A percentile compares a stretch with the other conserved stretches of the same genome.
Conservation (phyloP, 2,113 vertebrate genomes). For the Burhinus oedicnemus region DNA sequence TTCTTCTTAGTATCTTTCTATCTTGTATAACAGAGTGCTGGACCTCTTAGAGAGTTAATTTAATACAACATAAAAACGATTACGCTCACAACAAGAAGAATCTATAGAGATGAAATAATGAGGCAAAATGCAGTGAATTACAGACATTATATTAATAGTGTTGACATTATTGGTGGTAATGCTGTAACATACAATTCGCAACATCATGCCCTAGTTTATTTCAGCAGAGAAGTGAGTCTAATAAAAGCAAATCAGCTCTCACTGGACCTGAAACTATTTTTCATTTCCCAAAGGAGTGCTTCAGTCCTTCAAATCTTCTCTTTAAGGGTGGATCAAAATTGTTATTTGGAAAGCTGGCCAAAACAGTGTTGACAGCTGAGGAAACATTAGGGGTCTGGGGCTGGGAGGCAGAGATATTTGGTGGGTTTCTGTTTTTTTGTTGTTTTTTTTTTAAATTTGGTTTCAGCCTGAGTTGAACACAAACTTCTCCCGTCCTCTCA, state of each 20-base stretch:
- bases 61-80: neutral
- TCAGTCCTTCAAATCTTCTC: neutral
- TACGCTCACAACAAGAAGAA: neutral
- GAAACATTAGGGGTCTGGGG: neutral
- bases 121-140: neutral
- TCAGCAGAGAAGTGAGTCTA: neutral
- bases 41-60: neutral
- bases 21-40: neutral
- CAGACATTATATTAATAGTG: constrained; percentile 1
- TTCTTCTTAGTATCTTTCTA: too few relatives aligned
- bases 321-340: neutral
- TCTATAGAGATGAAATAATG: constrained; percentile 16
- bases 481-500: neutral
- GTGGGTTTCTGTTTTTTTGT: neutral
- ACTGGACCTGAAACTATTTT: constrained; percentile 15
- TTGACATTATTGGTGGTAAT: constrained; percentile 16
- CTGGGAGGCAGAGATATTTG: neutral
- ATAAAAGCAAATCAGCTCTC: constrained; percentile 45
- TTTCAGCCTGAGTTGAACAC: neutral
- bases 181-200: neutral
- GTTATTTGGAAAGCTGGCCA: neutral
- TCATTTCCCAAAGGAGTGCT: neutral
- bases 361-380: neutral
- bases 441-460: neutral
- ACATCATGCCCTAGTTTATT: constrained; percentile 3